phyloP scores from a whole-genome alignment of 2,888 invertebrate species.

The Drosophila gaucha region DNA sequence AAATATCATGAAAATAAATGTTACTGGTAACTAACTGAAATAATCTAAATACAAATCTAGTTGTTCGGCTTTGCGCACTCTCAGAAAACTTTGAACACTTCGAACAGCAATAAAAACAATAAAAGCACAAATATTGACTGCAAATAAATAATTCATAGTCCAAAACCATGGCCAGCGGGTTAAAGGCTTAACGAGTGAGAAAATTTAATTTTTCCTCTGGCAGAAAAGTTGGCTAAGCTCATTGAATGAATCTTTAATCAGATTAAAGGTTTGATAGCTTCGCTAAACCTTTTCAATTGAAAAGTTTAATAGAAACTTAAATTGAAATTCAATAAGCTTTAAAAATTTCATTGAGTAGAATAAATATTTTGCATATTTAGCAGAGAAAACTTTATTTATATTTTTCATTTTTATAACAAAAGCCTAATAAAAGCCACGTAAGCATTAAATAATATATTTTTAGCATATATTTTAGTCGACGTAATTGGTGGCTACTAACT shows the following conservation, averaged over 20 bases:
- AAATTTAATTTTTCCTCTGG: conserved; percentile 2
- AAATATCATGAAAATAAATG: conserved; percentile 8
- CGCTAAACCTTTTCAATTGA: background rate
- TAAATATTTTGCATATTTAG: too few relatives aligned
- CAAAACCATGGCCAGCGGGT: background rate
- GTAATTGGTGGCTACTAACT: too few relatives aligned
- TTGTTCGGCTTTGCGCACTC: conserved; percentile 6
- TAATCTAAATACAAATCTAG: conserved; percentile 21
- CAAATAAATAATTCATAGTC: conserved; percentile 4
- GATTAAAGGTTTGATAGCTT: background rate
- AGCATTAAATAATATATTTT: too few relatives aligned
- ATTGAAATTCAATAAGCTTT: too few relatives aligned
- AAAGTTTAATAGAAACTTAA: background rate
- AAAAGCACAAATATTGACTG: conserved; percentile 3
- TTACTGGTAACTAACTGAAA: conserved; percentile 4
- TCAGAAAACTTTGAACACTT: background rate
- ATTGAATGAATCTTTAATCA: conserved; percentile 1
- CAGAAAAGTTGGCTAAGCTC: background rate
- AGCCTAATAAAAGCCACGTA: too few relatives aligned
- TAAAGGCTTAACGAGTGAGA: conserved; percentile 1
- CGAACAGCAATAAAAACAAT: background rate
- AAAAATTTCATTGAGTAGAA: too few relatives aligned
- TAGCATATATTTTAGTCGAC: too few relatives aligned
- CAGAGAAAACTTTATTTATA: too few relatives aligned
- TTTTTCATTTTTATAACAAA: too few relatives aligned